Percentiles rank a stretch among this genome's conserved stretches.
Conservation (phyloP, 2,888 invertebrate species). For the Hirtodrosophila trivittata region DNA sequence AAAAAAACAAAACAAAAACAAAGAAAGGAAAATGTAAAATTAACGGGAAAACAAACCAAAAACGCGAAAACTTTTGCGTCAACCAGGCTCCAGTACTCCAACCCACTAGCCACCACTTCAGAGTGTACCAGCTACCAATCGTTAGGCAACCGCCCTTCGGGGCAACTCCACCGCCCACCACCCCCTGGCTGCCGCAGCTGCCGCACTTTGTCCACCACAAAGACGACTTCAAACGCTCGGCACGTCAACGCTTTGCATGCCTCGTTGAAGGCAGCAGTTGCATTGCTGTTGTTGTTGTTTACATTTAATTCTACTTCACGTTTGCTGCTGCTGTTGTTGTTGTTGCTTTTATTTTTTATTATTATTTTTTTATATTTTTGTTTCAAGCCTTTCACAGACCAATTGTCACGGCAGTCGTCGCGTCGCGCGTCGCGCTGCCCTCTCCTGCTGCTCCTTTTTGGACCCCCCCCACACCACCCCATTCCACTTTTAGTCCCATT, state of each 20-base stretch:
- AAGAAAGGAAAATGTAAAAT: constrained; percentile 15
- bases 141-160: constrained; percentile 35
- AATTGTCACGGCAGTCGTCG: constrained; percentile 76
- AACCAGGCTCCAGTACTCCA: constrained; percentile 5
- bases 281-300: constrained; percentile 55
- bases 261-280: constrained; percentile 73
- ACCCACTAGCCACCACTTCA: neutral
- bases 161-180: constrained; percentile 5
- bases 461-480: neutral
- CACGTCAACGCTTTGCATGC: constrained; percentile 79
- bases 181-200: constrained; percentile 3
- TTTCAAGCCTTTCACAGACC: constrained; percentile 77
- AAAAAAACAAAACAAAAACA: constrained; percentile 5
- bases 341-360: constrained; percentile 20
- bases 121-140: constrained; percentile 28
- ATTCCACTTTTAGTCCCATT: constrained; percentile 8
- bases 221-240: constrained; percentile 76
- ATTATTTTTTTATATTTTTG: constrained; percentile 54
- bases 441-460: neutral
- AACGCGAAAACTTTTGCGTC: constrained; percentile 63
- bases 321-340: constrained; percentile 32
- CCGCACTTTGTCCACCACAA: constrained; percentile 60
- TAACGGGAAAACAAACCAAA: constrained; percentile 53
- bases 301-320: constrained; percentile 70
- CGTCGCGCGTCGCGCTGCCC: constrained; percentile 46